A percentile compares a stretch with the other conserved stretches of the same genome.
Evolutionary conservation across 2,113 vertebrate genomes (phyloP).

Genomic region (Hyperopisus bebe): DNA sequence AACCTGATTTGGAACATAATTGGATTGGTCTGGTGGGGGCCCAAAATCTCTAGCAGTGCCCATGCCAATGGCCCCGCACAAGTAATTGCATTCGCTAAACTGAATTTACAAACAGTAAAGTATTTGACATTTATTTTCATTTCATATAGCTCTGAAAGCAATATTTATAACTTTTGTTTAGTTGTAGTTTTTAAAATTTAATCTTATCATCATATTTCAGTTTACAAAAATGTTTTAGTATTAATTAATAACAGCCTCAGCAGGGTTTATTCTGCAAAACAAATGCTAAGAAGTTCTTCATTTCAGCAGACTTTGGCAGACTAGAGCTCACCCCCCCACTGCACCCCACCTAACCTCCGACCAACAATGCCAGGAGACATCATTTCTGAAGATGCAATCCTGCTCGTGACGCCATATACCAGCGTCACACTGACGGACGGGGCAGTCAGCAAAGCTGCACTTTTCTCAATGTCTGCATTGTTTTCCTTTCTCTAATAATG

Average conservation of each 20-base stretch:
- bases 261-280: background rate
- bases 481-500: background rate
- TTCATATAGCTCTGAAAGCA: background rate
- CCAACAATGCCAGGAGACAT: background rate
- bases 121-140: background rate
- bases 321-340: background rate
- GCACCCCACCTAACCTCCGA: background rate
- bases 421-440: background rate
- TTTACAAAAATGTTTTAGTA: background rate
- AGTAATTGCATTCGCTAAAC: background rate
- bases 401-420: background rate
- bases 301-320: background rate
- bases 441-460: background rate
- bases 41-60: no score
- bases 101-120: background rate
- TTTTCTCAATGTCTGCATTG: background rate
- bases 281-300: background rate
- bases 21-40: no score
- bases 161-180: background rate
- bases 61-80: no score
- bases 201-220: background rate
- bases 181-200: background rate
- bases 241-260: background rate
- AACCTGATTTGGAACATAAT: no score
- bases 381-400: background rate